Evolutionary conservation across 1,140 invertebrate species (phyloP), one percentile per base, ranked within the genome.

Genomic region (Whitmania pigra): DNA sequence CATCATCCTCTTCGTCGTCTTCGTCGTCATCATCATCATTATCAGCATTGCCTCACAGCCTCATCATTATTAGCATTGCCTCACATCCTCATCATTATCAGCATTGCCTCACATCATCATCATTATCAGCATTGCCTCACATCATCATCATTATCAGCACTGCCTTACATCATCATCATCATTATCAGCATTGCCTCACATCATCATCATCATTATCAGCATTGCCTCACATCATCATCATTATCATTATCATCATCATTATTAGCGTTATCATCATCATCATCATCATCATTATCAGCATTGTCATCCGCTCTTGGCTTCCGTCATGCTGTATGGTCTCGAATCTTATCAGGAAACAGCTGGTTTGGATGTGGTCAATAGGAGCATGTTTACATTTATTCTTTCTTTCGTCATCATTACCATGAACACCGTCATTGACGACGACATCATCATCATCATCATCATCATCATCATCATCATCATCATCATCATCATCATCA

Each of bases 401-500:
- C 22, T 0, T 7, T 17, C 43, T 0, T 53, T 49, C 43, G 15
- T 15, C 43, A 49, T 17, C 43, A 66, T 71, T 20, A 71, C 20
- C 57, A 13, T 71, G 11, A 11, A 0, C 43, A 17, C 15, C 43
- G 13, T 11, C 9, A 49, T 15, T 17, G 9, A 15, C 43, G 9
- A 7, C 43, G 13, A 1, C 31, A 36, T 36, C 31, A 36, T 36
- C 25, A 9, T 57, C 25, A 9, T 57, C n/a, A 6, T 20, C 25
- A 20, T 67, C 25, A 6, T 69, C 43, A 25, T 71, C 43, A 40
- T 71, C 9, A 71, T 71, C 43, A 71, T 71, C 53, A 67, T 27
- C 20, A 71, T 71, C 53, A 71, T 71, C 53, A 67, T 71, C 36
- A 71, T 71, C 53, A 71, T 67, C 53, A 71, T 27, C 53, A 71